Base-by-base conservation (phyloP, 1,140 invertebrate genomes). In the Lucilia cuprina region DNA sequence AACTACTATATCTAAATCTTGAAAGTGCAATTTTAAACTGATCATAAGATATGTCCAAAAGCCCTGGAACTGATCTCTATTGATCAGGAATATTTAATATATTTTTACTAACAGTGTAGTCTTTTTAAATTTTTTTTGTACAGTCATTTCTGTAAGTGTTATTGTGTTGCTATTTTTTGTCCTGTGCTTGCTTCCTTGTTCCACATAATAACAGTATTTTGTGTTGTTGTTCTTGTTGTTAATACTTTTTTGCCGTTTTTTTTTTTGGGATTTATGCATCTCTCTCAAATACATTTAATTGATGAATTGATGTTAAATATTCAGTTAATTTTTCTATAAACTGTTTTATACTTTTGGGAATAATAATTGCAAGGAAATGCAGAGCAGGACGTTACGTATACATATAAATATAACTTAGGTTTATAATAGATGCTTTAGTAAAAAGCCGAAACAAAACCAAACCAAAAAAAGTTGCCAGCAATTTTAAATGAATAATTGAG, bases 271-370 rank as follows among this genome's bases (percentile, higher is more conserved):
- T 41, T 41, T 41, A 41, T 41, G 41, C 41, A 41, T 70, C 65
- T 21, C 65, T 30, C 25, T 70, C 19, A 9, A 5, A 25, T 70
- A 21, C 65, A 9, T 70, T 70, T 70, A 70, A 70, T 70, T 70
- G 65, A 70, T 70, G 65, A 70, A 70, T 70, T 70, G 65, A 19
- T 70, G n/a, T 21, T 70, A 70, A 70, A 70, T 70, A 70, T 25
- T 70, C n/a, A 70, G 65, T 70, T 70, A 70, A 70, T 9, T 21
- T 70, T 70, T 21, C 65, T 70, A 70, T 70, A 70, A 70, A 70
- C 25, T 70, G 65, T 70, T 70, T 70, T 25, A 70, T 70, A 25
- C 65, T 70, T 25, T 70, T 21, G 65, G 65, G 65, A n/a, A 70
- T 70, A 25, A 70, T 70, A 19, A 19, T 12, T 30, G 25, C 25